Percentiles rank a stretch among this genome's conserved stretches.
phyloP scores from a whole-genome alignment of 2,797 vertebrate species.

The Centroberyx gerrardi region DNA sequence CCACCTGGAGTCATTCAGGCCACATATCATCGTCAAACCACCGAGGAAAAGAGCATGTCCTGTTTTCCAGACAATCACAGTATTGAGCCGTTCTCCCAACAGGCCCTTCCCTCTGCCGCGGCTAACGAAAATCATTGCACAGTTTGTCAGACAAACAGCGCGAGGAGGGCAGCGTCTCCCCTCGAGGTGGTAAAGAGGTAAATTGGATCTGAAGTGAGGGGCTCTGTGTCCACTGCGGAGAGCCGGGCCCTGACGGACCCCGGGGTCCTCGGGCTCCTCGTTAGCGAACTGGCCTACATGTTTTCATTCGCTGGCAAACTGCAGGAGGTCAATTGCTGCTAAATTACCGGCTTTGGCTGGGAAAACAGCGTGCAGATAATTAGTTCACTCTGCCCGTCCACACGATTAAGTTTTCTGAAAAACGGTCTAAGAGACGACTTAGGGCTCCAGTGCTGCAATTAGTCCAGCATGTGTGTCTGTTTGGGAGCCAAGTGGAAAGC shows the following conservation, averaged over 20 bases:
- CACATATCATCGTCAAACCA: constrained; percentile 43
- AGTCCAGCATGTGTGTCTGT: constrained; percentile 72
- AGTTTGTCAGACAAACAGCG: constrained; percentile 47
- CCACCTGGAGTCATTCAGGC: constrained; percentile 43
- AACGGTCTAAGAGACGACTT: constrained; percentile 80
- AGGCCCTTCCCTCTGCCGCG: constrained; percentile 54
- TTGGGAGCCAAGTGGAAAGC: constrained; percentile 35
- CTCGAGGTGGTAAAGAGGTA: constrained; percentile 76
- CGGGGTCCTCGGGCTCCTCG: constrained; percentile 78
- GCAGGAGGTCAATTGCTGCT: constrained; percentile 88
- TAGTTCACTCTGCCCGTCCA: constrained; percentile 86
- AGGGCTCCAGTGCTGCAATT: constrained; percentile 82
- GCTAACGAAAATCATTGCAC: constrained; percentile 65
- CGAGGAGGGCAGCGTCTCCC: constrained; percentile 71
- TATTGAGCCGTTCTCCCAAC: constrained; percentile 64
- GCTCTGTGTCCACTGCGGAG: constrained; percentile 71
- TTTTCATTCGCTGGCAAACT: constrained; percentile 86
- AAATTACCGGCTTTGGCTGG: constrained; percentile 87
- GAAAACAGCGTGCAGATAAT: constrained; percentile 88
- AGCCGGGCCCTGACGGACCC: constrained; percentile 65
- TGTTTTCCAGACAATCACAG: constrained; percentile 65
- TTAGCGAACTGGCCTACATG: constrained; percentile 84
- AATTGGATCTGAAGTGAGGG: constrained; percentile 80
- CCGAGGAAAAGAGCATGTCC: constrained; percentile 43
- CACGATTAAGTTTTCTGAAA: constrained; percentile 86